A percentile compares a stretch with the other conserved stretches of the same genome.
Conservation (phyloP, 2,113 vertebrate species). For the Canis aureus region DNA sequence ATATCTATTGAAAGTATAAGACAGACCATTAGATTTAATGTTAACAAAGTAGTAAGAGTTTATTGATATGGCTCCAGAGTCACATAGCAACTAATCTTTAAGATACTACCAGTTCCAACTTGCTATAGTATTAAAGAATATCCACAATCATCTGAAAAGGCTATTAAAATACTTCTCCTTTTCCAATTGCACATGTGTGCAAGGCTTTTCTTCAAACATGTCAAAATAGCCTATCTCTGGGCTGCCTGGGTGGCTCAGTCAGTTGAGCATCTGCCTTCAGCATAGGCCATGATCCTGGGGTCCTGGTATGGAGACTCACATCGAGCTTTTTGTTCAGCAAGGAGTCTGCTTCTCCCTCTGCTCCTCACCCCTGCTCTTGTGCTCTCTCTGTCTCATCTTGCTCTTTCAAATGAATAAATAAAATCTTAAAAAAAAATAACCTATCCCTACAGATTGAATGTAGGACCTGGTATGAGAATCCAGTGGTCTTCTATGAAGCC, state of each 20-base stretch:
- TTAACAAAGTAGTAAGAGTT: neutral
- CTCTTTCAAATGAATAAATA: too few relatives aligned
- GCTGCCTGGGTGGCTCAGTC: too few relatives aligned
- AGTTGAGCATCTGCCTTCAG: too few relatives aligned
- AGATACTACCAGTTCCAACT: neutral
- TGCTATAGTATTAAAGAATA: neutral
- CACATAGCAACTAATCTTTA: neutral
- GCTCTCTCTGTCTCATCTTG: too few relatives aligned
- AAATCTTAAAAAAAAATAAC: neutral
- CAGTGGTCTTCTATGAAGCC: neutral
- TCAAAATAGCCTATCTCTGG: neutral
- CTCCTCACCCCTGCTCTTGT: too few relatives aligned
- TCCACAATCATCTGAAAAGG: neutral
- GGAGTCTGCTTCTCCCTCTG: too few relatives aligned
- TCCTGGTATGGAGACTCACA: too few relatives aligned
- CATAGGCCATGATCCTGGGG: too few relatives aligned
- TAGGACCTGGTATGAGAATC: neutral
- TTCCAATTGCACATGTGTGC: neutral
- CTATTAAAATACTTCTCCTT: neutral
- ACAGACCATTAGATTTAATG: neutral
- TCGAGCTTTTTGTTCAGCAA: too few relatives aligned
- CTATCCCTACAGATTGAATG: neutral
- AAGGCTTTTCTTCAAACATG: neutral
- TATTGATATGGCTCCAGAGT: neutral
- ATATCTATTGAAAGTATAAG: neutral